Evolutionary conservation across 2,888 invertebrate genomes (phyloP).

Genomic region (Cephalotes varians): DNA sequence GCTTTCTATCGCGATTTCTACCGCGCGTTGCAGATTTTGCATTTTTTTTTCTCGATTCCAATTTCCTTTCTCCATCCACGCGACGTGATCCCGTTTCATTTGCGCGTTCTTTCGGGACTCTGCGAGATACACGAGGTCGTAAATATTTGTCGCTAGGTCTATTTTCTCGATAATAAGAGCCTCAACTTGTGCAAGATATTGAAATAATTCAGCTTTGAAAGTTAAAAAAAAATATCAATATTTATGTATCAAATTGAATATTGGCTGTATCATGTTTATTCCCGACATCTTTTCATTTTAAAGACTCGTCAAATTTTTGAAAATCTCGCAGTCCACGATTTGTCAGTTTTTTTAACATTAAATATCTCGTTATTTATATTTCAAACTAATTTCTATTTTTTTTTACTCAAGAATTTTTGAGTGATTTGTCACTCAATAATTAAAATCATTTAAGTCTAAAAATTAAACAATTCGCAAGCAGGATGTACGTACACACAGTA

Average conservation of each 20-base stretch:
- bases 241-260: neutral
- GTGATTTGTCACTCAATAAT: neutral
- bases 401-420: neutral
- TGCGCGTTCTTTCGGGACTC: neutral
- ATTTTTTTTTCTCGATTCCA: conserved; percentile 49
- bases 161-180: conserved; percentile 1
- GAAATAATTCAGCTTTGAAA: neutral
- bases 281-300: neutral
- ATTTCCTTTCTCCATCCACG: conserved; percentile 55
- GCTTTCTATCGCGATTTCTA: conserved; percentile 62
- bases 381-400: neutral
- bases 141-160: conserved; percentile 10
- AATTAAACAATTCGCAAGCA: neutral
- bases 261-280: neutral
- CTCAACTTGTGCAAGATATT: neutral
- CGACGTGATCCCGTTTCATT: conserved; percentile 12
- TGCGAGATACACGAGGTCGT: neutral
- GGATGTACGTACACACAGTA: neutral
- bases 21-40: conserved; percentile 28
- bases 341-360: neutral
- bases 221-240: neutral
- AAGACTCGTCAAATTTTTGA: neutral
- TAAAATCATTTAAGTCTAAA: neutral
- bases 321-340: neutral
- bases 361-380: too few species aligned